phyloP scores from a whole-genome alignment of 2,797 vertebrate species.

The Spizella passerina region DNA sequence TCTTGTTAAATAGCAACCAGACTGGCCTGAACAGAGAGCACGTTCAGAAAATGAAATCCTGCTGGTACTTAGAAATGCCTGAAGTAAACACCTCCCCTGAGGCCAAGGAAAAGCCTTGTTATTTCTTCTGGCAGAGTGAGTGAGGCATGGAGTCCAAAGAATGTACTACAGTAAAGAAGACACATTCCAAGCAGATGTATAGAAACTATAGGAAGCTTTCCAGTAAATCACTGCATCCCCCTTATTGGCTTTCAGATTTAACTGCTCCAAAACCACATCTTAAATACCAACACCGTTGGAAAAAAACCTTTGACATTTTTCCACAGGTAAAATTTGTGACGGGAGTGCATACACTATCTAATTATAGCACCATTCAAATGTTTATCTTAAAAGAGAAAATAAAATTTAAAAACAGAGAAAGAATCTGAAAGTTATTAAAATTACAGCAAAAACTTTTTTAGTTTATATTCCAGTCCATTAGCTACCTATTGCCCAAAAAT shows the following conservation, averaged over 20 bases:
- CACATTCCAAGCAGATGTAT: background rate
- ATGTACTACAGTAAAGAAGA: background rate
- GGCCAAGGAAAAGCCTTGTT: background rate
- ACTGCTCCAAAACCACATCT: background rate
- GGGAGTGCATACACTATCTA: background rate
- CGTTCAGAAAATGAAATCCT: background rate
- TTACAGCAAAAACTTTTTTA: background rate
- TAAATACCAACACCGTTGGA: background rate
- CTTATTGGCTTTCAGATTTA: background rate
- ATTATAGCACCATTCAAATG: background rate
- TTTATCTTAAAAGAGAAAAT: background rate
- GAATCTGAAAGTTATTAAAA: background rate
- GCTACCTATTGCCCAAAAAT: background rate
- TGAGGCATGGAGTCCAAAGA: background rate
- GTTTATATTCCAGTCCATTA: background rate
- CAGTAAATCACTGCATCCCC: background rate
- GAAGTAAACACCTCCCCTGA: conserved; percentile 10
- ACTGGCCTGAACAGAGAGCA: background rate
- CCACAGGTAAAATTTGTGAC: background rate
- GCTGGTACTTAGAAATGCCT: background rate
- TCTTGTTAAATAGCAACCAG: background rate
- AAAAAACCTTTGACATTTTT: background rate
- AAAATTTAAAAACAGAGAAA: background rate
- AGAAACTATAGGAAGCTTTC: background rate
- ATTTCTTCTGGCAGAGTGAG: conserved; percentile 4